These are phyloP conservation scores for Temnothorax nylanderi DNA, from an alignment of 1,140 invertebrate species.

Conservation along the genomic window DNA sequence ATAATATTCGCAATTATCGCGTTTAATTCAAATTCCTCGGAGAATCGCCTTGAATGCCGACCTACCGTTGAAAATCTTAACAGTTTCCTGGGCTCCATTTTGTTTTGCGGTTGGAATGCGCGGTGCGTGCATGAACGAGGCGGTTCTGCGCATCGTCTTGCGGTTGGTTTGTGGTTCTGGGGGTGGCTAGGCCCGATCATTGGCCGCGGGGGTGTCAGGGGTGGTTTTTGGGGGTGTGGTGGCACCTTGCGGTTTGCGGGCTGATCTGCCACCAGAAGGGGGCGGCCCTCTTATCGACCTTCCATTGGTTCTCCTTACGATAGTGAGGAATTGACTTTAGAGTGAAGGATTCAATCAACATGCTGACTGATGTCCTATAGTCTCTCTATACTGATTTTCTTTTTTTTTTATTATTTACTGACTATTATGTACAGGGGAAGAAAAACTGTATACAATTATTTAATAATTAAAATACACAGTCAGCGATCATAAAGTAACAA, in stretches of 20 bases:
- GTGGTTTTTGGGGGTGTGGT: conserved; percentile 85
- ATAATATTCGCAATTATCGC: neutral
- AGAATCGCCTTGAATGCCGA: neutral
- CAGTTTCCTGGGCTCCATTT: conserved; percentile 81
- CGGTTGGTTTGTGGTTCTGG: conserved; percentile 85
- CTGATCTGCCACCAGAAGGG: conserved; percentile 83
- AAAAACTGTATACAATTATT: neutral
- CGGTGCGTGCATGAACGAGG: conserved; percentile 77
- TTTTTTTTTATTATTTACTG: neutral
- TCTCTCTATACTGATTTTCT: neutral
- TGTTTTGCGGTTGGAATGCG: conserved; percentile 84
- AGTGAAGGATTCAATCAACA: conserved; percentile 64
- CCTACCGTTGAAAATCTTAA: conserved; percentile 65
- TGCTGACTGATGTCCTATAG: conserved; percentile 15
- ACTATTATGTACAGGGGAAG: neutral
- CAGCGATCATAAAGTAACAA: neutral
- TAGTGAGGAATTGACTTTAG: conserved; percentile 33
- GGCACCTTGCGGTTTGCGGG: conserved; percentile 86
- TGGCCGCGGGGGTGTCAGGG: conserved; percentile 84
- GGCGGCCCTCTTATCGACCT: conserved; percentile 82
- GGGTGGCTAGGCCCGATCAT: conserved; percentile 85
- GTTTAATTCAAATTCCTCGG: neutral
- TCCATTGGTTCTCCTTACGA: conserved; percentile 74
- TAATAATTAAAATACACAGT: neutral
- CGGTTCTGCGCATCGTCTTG: conserved; percentile 86